phyloP scores from a whole-genome alignment of 1,140 invertebrate genomes.

The Euura saliciscinereae region DNA sequence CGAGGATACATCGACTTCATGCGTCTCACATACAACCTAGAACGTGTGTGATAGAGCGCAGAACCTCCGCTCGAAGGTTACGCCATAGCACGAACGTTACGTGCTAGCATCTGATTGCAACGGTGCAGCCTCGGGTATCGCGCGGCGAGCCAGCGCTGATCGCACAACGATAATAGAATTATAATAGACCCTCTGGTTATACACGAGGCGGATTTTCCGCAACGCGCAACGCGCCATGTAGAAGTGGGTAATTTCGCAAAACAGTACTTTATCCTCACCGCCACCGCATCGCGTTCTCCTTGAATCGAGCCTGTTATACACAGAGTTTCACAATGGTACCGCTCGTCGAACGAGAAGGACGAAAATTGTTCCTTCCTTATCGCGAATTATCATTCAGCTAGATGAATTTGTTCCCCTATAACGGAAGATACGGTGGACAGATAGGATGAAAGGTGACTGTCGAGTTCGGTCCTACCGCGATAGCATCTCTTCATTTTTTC shows the following conservation, averaged over 20 bases:
- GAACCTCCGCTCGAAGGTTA: background rate
- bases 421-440: no score
- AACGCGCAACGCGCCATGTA: no score
- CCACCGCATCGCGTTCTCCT: background rate
- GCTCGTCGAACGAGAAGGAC: background rate
- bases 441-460: no score
- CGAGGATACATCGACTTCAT: no score
- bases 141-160: background rate
- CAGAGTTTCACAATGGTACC: background rate
- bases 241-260: background rate
- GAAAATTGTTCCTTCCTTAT: background rate
- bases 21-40: no score
- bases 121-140: background rate
- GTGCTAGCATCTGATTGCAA: slow-evolving; percentile 2
- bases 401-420: no score
- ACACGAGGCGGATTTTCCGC: background rate
- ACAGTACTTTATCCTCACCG: background rate
- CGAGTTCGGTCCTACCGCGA: no score
- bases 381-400: background rate
- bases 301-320: background rate
- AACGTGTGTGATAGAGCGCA: background rate
- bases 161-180: background rate
- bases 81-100: background rate
- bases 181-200: background rate
- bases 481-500: background rate